Base-by-base conservation (phyloP, 2,797 vertebrate species). In the Malacoctenus gilli region DNA sequence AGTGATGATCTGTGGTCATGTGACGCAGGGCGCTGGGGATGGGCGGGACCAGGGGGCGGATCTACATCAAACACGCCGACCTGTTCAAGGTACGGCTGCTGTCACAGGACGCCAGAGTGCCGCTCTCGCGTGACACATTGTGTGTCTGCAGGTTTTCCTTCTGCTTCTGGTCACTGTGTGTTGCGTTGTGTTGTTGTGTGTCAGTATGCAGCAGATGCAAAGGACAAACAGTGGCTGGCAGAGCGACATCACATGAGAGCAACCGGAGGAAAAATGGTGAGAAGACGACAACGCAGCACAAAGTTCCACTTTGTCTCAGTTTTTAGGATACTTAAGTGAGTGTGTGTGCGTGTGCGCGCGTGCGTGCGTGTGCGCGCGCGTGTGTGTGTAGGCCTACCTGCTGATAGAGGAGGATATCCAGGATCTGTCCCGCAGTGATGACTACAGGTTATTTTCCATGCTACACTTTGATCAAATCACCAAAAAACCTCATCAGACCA, bases 141-240 rank as follows among this genome's bases (percentile, higher is more conserved):
- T n/a, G 8, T 32, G 9, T 32, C 9, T 4, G 4, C 8, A 4
- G 14, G 4, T 49, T 20, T 13, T 14, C 19, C 4, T 3, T 21
- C 20, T 25, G 14, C 19, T 35, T 28, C 58, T 13, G 38, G n/a
- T n/a, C 31, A 16, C 28, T 16, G 13, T 52, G 23, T 63, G 37
- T 57, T 50, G 4, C 40, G 34, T 58, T 54, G 6, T 71, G 16
- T 75, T 15, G 70, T 19, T 88, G n/a, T n/a, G n/a, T n/a, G 59
- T 60, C 89, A 98, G 97, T 99, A 98, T 0, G 95, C 97, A 0
- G 97, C 96, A 0, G 97, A 99, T 68, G 92, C 95, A 0, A 96
- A 97, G 77, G 97, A 99, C 74, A 98, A 99, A 80, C 97, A 98
- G 85, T 99, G 97, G 97, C 90, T 99, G 82, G 94, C 96, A 5